Percentiles rank a stretch among this genome's conserved stretches.
Evolutionary conservation across 2,797 vertebrate genomes (phyloP).

Genomic region (Petrocephalus schoutedeni): DNA sequence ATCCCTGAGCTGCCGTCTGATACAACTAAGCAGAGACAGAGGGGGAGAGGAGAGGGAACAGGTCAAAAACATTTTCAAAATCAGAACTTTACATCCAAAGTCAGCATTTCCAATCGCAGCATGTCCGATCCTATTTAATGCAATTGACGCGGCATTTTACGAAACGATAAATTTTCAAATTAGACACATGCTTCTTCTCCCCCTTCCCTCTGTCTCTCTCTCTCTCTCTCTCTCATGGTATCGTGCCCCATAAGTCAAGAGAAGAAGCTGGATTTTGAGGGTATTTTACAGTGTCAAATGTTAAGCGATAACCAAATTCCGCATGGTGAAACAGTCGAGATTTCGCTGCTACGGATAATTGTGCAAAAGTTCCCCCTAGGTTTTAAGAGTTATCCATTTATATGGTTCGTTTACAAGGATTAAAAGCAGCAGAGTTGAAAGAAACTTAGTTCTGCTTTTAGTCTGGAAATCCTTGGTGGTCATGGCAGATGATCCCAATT

Average conservation of each 20-base stretch:
- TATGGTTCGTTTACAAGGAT: conserved; percentile 22
- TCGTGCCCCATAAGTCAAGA: conserved; percentile 9
- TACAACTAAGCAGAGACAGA: background rate
- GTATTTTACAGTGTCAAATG: conserved; percentile 25
- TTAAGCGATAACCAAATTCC: conserved; percentile 19
- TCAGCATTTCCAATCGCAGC: conserved; percentile 28
- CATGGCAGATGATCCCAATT: conserved; percentile 24
- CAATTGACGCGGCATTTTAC: conserved; percentile 18
- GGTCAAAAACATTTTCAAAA: conserved; percentile 24
- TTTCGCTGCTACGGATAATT: conserved; percentile 20
- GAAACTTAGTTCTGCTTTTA: conserved; percentile 21
- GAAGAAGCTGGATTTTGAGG: conserved; percentile 14
- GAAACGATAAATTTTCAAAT: conserved; percentile 27
- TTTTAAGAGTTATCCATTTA: conserved; percentile 27
- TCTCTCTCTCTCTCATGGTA: conserved; percentile 11
- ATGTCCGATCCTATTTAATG: conserved; percentile 27
- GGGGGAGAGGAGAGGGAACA: background rate
- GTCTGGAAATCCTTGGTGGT: conserved; percentile 25
- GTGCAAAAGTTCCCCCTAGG: conserved; percentile 17
- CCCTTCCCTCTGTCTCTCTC: background rate
- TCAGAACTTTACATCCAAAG: conserved; percentile 25
- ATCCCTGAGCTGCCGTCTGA: background rate
- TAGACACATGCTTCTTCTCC: conserved; percentile 2
- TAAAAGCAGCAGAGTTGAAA: conserved; percentile 18
- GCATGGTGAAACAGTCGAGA: background rate